phyloP scores from a whole-genome alignment of 2,888 invertebrate genomes.

The Trissolcus brochymenae region DNA sequence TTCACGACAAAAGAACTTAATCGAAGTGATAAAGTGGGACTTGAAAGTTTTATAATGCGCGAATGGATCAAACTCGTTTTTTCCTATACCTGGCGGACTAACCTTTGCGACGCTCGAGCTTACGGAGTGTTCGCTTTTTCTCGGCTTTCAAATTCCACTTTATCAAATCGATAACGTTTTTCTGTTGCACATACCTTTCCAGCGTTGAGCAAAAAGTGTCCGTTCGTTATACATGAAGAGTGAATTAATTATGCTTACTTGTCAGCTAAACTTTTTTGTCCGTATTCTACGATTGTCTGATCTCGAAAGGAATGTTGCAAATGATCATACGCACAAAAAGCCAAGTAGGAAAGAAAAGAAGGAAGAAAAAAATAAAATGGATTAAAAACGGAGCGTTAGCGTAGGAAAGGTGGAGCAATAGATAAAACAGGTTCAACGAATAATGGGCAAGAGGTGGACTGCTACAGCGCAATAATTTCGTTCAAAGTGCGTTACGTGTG shows the following conservation, averaged over 20 bases:
- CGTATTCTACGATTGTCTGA: slow-evolving; percentile 15
- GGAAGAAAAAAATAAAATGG: slow-evolving; percentile 2
- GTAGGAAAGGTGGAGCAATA: slow-evolving; percentile 18
- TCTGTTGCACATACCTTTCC: slow-evolving; percentile 8
- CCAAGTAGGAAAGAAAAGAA: neutral
- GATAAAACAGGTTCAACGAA: slow-evolving; percentile 27
- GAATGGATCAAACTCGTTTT: slow-evolving; percentile 33
- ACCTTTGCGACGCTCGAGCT: slow-evolving; percentile 21
- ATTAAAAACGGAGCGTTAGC: neutral
- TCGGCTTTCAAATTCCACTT: slow-evolving; percentile 39
- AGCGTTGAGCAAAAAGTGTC: slow-evolving; percentile 23
- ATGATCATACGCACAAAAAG: slow-evolving; percentile 5
- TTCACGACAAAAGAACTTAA: slow-evolving; percentile 27
- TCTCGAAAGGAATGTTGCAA: slow-evolving; percentile 5
- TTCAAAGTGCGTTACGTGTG: slow-evolving; percentile 27
- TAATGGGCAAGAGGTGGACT: slow-evolving; percentile 27
- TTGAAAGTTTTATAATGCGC: slow-evolving; percentile 47
- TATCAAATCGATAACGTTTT: slow-evolving; percentile 48
- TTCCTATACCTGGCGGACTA: slow-evolving; percentile 21
- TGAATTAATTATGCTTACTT: slow-evolving; percentile 42
- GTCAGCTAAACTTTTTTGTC: slow-evolving; percentile 22
- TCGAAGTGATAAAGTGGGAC: slow-evolving; percentile 43
- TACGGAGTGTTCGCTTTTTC: slow-evolving; percentile 31
- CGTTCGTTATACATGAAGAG: slow-evolving; percentile 24
- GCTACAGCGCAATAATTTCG: slow-evolving; percentile 28